Evolutionary conservation across 1,140 invertebrate genomes (phyloP).

Genomic region (Gryon sp.): DNA sequence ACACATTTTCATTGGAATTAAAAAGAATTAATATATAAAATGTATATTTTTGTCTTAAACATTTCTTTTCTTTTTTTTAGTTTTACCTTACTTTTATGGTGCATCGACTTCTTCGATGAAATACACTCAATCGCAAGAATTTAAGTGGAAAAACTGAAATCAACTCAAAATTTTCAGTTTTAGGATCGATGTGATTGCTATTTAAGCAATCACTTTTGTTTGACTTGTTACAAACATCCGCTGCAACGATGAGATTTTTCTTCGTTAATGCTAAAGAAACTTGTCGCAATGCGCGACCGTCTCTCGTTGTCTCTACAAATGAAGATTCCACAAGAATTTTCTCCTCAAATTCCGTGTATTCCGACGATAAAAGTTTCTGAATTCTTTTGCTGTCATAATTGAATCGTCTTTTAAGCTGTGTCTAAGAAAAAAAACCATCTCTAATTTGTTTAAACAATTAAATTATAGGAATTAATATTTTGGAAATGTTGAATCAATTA

Average conservation of each 20-base stretch:
- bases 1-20: background rate
- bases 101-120: slow-evolving; percentile 78
- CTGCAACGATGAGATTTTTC: slow-evolving; percentile 80
- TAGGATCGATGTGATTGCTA: slow-evolving; percentile 78
- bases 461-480: too few species aligned
- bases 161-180: slow-evolving; percentile 81
- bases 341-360: slow-evolving; percentile 81
- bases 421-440: too few species aligned
- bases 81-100: slow-evolving; percentile 81
- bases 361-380: slow-evolving; percentile 81
- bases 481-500: too few species aligned
- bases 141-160: slow-evolving; percentile 82
- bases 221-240: slow-evolving; percentile 75
- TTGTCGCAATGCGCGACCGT: slow-evolving; percentile 80
- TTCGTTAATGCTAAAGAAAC: slow-evolving; percentile 82
- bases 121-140: slow-evolving; percentile 81
- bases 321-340: slow-evolving; percentile 82
- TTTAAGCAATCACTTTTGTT: slow-evolving; percentile 69
- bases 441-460: too few species aligned
- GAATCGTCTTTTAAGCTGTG: background rate
- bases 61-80: background rate
- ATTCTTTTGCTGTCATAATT: slow-evolving; percentile 78
- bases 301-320: slow-evolving; percentile 82
- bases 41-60: background rate
- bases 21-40: slow-evolving; percentile 12